phyloP scores from a whole-genome alignment of 2,888 invertebrate species.

The Trichogramma evanescens region DNA sequence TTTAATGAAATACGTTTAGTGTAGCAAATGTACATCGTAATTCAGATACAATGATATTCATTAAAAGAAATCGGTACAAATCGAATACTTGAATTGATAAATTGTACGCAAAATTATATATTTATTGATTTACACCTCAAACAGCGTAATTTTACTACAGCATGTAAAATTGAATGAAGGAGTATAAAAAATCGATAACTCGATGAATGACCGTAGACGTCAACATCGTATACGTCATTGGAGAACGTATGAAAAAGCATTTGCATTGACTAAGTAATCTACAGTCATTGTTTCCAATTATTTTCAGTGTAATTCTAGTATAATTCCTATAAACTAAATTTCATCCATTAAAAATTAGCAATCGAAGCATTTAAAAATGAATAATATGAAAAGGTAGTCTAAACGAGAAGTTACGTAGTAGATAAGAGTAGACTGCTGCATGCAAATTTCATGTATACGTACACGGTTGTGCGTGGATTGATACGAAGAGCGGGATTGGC shows the following conservation, averaged over 20 bases:
- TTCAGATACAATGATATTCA: too few relatives aligned
- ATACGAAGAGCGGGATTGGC: conserved; percentile 50
- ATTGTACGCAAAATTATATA: too few relatives aligned
- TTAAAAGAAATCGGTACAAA: too few relatives aligned
- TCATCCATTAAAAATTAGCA: not conserved
- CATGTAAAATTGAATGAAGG: not conserved
- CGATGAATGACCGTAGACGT: conserved; percentile 29
- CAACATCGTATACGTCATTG: conserved; percentile 36
- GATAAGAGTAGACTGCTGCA: conserved; percentile 21
- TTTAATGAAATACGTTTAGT: too few relatives aligned
- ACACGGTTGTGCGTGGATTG: conserved; percentile 24
- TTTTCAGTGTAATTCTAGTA: not conserved
- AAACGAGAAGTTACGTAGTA: conserved; percentile 17
- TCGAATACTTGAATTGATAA: too few relatives aligned
- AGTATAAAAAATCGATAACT: conserved; percentile 9
- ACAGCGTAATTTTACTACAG: too few relatives aligned
- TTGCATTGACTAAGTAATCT: conserved; percentile 10
- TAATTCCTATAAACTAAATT: not conserved
- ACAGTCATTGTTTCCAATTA: not conserved
- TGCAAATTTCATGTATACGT: conserved; percentile 10
- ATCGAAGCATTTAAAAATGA: conserved; percentile 13
- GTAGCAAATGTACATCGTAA: too few relatives aligned
- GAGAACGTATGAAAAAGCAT: conserved; percentile 26
- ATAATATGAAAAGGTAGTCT: conserved; percentile 15
- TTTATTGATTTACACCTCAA: too few relatives aligned